phyloP scores from a whole-genome alignment of 2,888 invertebrate genomes.

The Tenodera sinensis region DNA sequence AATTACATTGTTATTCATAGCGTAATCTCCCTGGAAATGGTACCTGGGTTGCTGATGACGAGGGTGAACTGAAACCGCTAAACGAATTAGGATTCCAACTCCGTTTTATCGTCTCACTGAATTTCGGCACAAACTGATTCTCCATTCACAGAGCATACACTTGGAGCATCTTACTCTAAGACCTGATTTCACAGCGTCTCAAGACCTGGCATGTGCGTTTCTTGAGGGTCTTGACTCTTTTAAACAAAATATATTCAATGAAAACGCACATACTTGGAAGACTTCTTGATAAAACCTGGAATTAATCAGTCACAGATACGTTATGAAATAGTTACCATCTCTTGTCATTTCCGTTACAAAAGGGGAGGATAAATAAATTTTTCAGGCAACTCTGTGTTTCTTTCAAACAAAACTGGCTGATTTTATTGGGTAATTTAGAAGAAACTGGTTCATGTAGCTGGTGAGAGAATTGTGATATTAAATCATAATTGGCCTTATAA shows the following conservation, averaged over 20 bases:
- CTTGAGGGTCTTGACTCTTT: neutral
- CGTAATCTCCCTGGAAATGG: neutral
- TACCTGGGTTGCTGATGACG: neutral
- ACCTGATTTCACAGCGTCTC: neutral
- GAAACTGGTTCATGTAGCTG: too few relatives aligned
- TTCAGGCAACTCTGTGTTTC: too few relatives aligned
- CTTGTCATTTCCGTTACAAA: too few relatives aligned
- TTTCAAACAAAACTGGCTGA: too few relatives aligned
- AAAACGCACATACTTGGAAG: neutral
- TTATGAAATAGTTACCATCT: too few relatives aligned
- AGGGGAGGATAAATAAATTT: too few relatives aligned
- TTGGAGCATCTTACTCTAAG: neutral
- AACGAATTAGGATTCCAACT: neutral
- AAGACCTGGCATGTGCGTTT: too few relatives aligned
- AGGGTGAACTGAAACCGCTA: neutral
- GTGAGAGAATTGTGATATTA: too few relatives aligned
- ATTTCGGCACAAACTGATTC: neutral
- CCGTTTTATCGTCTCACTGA: neutral
- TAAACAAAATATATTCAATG: neutral
- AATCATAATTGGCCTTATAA: too few relatives aligned
- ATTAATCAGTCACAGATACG: too few relatives aligned
- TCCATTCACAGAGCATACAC: neutral
- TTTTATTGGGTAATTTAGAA: too few relatives aligned
- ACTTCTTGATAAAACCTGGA: neutral
- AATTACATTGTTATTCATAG: neutral